Base-by-base conservation (phyloP, 2,888 invertebrate genomes). In the Nymphalis urticae region DNA sequence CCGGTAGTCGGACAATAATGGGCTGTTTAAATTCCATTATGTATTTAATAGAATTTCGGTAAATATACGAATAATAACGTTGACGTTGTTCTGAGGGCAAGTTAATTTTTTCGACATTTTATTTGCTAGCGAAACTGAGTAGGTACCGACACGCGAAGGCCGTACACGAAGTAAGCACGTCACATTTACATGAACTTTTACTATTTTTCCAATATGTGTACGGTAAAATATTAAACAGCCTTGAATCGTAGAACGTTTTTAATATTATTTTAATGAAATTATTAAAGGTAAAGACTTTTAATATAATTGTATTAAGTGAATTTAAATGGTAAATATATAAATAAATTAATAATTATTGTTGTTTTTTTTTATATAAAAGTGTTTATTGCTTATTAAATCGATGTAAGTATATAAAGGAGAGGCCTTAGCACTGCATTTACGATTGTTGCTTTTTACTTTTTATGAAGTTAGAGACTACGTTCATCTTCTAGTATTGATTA, bases 51-150 rank as follows among this genome's bases (percentile, higher is more conserved):
- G 13, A 42, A 42, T 13, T 13, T 13, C 4, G 13, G 8, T 32
- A 48, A 27, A 53, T 47, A 8, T 10, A 21, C 36, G 48, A 59
- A n/a, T 50, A 36, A 64, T 47, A 60, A 8, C 17, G 9, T 61
- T 16, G 32, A 42, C 16, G 19, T 42, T 48, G 17, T 48, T 42
- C 24, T 51, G 32, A 13, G 56, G 8, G 54, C 51, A 36, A 66
- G 75, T 77, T 74, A 77, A 75, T 73, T 77, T 66, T 74, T 75
- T 42, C 75, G 71, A 66, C 70, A 72, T 77, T 80, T 77, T 42
- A 73, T 76, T 77, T 79, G 77, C 77, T 76, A 72, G 75, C 68
- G 72, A 77, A 80, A 80, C 76, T 78, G 75, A 72, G 73, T 42
- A 42, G 13, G 42, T 61, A 70, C 62, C 62, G 69, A 73, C 76